Percentiles rank a stretch among this genome's conserved stretches.
phyloP scores from a whole-genome alignment of 2,888 invertebrate species.

The Oscheius sp. region DNA sequence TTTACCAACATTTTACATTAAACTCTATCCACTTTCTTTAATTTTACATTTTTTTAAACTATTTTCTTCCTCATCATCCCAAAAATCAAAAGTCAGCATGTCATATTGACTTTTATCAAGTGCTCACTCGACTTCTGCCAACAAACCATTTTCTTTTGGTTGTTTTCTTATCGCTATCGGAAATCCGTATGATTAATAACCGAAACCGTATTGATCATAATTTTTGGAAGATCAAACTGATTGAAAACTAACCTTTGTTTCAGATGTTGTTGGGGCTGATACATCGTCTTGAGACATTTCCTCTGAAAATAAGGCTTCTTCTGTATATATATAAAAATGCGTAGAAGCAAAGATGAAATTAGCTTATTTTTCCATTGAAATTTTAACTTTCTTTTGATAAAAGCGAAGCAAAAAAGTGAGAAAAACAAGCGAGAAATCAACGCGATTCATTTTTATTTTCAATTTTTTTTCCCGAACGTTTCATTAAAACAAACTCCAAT shows the following conservation, averaged over 20 bases:
- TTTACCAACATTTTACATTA: no score
- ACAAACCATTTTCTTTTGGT: not conserved
- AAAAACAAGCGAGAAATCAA: no score
- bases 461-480: no score
- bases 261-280: constrained; percentile 17
- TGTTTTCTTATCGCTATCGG: not conserved
- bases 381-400: not conserved
- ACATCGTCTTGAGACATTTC: constrained; percentile 15
- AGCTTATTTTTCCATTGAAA: not conserved
- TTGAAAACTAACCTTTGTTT: constrained; percentile 12
- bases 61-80: not conserved
- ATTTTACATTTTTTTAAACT: not conserved
- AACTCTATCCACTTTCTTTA: not conserved
- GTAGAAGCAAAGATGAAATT: no score
- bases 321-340: no score
- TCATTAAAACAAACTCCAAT: not conserved
- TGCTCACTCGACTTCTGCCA: not conserved
- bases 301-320: no score
- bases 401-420: no score
- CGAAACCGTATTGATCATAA: not conserved
- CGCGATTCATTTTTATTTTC: no score
- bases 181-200: constrained; percentile 3
- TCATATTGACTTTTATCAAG: no score
- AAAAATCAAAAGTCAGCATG: no score
- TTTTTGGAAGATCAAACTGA: no score